Evolutionary conservation across 2,113 vertebrate species (phyloP).

Genomic region (Lepisosteus oculatus): DNA sequence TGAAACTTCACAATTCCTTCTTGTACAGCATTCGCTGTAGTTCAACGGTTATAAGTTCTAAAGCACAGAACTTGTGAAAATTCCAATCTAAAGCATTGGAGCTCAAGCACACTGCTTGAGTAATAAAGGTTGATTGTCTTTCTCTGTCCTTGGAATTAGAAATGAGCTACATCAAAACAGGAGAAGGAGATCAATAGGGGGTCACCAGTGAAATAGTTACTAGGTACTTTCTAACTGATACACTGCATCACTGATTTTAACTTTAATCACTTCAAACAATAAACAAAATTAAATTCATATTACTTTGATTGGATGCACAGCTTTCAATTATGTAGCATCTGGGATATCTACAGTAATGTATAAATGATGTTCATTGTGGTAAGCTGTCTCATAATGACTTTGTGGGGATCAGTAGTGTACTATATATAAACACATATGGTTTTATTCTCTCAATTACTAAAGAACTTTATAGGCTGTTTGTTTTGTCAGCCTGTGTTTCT

Average conservation of each 20-base stretch:
- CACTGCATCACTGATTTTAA: not conserved
- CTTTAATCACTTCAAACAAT: not conserved
- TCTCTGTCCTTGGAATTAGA: conserved; percentile 39
- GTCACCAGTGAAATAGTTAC: conserved; percentile 40
- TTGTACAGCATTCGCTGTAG: conserved; percentile 38
- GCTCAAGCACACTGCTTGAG: conserved; percentile 44
- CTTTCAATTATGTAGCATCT: no score
- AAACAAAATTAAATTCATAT: not conserved
- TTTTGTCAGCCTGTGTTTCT: no score
- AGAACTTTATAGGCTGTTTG: no score
- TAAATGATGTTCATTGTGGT: no score
- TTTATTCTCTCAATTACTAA: no score
- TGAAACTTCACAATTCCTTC: conserved; percentile 36
- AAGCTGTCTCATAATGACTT: no score
- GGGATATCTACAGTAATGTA: no score
- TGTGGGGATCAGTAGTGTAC: no score
- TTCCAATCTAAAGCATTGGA: not conserved
- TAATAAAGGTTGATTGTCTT: conserved; percentile 32
- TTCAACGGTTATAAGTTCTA: conserved; percentile 40
- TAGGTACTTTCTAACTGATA: conserved; percentile 25
- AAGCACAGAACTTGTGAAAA: conserved; percentile 41
- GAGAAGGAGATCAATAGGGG: conserved; percentile 23
- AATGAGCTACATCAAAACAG: conserved; percentile 33
- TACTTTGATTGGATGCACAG: no score
- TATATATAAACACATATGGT: no score